phyloP scores from a whole-genome alignment of 2,888 invertebrate genomes.

The Synergus umbraculus region DNA sequence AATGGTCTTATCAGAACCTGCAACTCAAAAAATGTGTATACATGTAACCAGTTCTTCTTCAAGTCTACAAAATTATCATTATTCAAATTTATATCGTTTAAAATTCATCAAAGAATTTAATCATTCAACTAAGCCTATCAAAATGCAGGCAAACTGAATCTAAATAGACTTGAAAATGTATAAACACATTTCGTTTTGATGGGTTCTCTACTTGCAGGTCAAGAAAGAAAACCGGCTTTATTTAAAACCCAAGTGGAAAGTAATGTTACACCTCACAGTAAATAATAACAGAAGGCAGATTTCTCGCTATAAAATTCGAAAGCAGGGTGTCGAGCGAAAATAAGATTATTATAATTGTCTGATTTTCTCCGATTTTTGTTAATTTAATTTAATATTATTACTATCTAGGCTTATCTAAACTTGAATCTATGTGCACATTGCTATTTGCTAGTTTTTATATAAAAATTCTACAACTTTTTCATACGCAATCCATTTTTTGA shows the following conservation, averaged over 20 bases:
- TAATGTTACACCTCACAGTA: not conserved
- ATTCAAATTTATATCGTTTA: not conserved
- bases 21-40: too few species aligned
- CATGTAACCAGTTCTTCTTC: not conserved
- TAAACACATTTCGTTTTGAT: not conserved
- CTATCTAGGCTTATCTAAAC: too few species aligned
- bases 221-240: not conserved
- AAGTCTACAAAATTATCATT: not conserved
- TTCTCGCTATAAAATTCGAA: not conserved
- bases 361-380: not conserved
- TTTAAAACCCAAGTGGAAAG: constrained; percentile 1
- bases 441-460: too few species aligned
- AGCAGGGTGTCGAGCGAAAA: too few species aligned
- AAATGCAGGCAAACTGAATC: not conserved
- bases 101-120: not conserved
- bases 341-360: not conserved
- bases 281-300: not conserved
- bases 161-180: not conserved
- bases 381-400: too few species aligned
- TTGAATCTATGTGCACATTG: too few species aligned
- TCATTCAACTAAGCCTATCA: not conserved
- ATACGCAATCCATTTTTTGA: not conserved
- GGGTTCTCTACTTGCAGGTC: not conserved
- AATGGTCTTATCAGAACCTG: too few species aligned
- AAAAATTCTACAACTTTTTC: too few species aligned